Evolutionary conservation across 2,797 vertebrate genomes (phyloP).

Genomic region (Poeciliopsis paucimaculata): DNA sequence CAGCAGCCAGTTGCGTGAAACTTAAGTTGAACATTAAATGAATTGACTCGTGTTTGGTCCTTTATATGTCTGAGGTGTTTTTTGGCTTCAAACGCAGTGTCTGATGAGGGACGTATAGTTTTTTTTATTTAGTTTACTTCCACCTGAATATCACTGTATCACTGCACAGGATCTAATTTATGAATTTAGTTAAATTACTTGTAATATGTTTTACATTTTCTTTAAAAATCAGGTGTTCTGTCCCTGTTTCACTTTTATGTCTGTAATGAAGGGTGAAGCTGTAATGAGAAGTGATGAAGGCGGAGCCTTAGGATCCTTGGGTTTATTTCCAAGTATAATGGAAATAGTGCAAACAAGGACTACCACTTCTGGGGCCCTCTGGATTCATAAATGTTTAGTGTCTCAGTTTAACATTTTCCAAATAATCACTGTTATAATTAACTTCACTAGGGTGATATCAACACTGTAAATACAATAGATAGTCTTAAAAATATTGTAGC

Average conservation of each 20-base stretch:
- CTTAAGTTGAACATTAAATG: no score
- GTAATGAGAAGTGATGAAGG: not conserved
- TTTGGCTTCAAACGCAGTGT: no score
- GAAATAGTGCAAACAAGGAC: not conserved
- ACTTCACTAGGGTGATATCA: not conserved
- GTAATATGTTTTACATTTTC: not conserved
- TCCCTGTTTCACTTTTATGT: not conserved
- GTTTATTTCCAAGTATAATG: not conserved
- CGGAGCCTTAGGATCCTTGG: no score
- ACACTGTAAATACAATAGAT: not conserved
- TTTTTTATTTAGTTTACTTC: not conserved
- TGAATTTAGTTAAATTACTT: not conserved
- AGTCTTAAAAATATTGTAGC: not conserved
- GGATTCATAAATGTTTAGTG: no score
- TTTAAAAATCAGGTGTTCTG: not conserved
- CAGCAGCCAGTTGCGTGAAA: no score
- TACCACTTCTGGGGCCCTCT: not conserved
- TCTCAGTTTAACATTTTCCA: not conserved
- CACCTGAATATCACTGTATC: not conserved
- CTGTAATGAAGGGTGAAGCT: not conserved
- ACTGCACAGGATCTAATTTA: not conserved
- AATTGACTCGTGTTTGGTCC: no score
- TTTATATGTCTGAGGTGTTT: no score
- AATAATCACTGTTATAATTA: not conserved
- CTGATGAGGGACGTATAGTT: not conserved